Percentiles rank a stretch among this genome's conserved stretches.
These are phyloP conservation scores for Bombyx mandarina DNA, from an alignment of 1,140 invertebrate species.

Conservation along the genomic window DNA sequence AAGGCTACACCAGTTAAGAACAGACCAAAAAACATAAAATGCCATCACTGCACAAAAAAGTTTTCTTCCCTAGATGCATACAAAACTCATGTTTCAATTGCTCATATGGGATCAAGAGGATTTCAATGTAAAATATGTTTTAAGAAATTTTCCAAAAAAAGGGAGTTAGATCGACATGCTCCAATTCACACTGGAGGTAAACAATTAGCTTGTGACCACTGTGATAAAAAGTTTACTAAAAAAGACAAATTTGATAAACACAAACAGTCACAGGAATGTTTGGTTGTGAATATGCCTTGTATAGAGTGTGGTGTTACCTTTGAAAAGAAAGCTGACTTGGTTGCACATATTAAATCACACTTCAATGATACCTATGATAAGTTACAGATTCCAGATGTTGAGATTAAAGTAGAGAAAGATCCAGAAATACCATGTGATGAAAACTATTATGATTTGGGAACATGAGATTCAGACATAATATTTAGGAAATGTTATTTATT, in stretches of 20 bases:
- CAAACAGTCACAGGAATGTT: conserved; percentile 73
- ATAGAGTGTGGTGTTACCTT: conserved; percentile 72
- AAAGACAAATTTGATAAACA: conserved; percentile 78
- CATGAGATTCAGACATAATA: conserved; percentile 23
- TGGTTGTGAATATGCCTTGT: conserved; percentile 69
- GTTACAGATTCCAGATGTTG: conserved; percentile 24
- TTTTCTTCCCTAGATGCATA: conserved; percentile 66
- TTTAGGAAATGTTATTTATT: no score
- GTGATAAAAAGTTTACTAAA: conserved; percentile 75
- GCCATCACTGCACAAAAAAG: conserved; percentile 68
- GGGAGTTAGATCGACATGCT: conserved; percentile 76
- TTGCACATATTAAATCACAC: conserved; percentile 73
- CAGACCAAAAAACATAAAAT: conserved; percentile 63
- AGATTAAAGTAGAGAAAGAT: conserved; percentile 56
- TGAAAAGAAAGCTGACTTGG: conserved; percentile 69
- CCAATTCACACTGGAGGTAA: conserved; percentile 74
- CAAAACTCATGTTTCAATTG: conserved; percentile 62
- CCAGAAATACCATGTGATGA: conserved; percentile 45
- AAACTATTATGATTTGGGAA: conserved; percentile 59
- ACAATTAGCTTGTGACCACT: conserved; percentile 74
- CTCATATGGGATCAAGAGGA: conserved; percentile 57
- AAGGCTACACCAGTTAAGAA: conserved; percentile 43
- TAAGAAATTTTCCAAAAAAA: conserved; percentile 75
- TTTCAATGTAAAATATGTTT: conserved; percentile 74
- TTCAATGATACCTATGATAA: conserved; percentile 61